A percentile compares a stretch with the other conserved stretches of the same genome.
phyloP scores from a whole-genome alignment of 2,888 invertebrate genomes.

The Trachelus stipa region DNA sequence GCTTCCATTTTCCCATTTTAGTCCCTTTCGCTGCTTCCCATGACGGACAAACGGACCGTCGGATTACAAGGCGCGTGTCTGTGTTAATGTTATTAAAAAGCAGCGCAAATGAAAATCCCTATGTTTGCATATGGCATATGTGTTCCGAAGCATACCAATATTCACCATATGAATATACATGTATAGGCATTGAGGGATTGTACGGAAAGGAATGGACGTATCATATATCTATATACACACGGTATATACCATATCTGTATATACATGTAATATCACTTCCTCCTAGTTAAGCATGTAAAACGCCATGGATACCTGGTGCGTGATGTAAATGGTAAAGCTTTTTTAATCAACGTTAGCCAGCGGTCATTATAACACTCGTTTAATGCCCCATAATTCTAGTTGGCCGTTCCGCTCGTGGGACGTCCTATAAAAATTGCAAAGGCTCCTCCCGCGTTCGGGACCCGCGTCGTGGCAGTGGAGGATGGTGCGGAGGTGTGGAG shows the following conservation, averaged over 20 bases:
- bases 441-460: constrained; percentile 52
- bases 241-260: neutral
- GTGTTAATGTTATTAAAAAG: constrained; percentile 41
- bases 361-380: constrained; percentile 59
- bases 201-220: neutral
- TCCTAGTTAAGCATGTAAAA: neutral
- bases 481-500: neutral
- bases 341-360: constrained; percentile 57
- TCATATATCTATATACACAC: neutral
- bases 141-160: neutral
- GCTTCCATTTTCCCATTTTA: neutral
- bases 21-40: constrained; percentile 25
- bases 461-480: neutral
- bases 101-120: constrained; percentile 37
- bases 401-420: constrained; percentile 13
- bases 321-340: constrained; percentile 36
- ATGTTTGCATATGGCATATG: neutral
- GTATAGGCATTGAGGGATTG: neutral
- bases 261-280: neutral
- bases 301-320: constrained; percentile 1
- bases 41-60: constrained; percentile 26
- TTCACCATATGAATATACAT: neutral
- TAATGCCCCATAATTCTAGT: constrained; percentile 54
- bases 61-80: constrained; percentile 35
- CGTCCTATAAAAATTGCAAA: constrained; percentile 43